Base-by-base conservation (phyloP, 2,113 vertebrate genomes). In the Burhinus bistriatus region DNA sequence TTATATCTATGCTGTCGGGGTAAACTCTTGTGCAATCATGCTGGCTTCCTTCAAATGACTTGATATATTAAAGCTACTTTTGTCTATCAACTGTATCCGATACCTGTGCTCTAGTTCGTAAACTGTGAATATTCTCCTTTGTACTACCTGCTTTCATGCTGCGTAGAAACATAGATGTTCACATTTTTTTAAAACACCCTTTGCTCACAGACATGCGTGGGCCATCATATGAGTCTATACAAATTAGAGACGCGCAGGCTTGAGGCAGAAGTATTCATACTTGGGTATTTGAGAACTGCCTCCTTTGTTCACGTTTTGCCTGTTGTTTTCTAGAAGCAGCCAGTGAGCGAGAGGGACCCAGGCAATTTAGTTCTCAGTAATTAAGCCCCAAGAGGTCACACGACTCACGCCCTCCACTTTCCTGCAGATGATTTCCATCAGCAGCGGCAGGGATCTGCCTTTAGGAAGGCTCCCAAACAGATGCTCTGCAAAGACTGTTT, bases 381-480 rank as follows among this genome's bases (percentile, higher is more conserved):
- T 66, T 71, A 86, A 92, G 64, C 45, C 88, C 51, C 55, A 11
- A 81, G 85, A 93, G 85, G 83, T 89, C 88, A 62, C 79, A 86
- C 1, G 51, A 45, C 62, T 96, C 90, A 88, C 12, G 4, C 52
- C 38, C 70, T 82, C 62, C 0, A 2, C 4, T 47, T 27, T 61
- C 54, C 87, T 1, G 15, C 93, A 95, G 96, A 92, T 96, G 93
- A 82, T 92, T 96, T 66, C 88, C 91, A 93, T 94, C 95, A 92
- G 92, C 3, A 1, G 78, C 54, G 6, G 81, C 87, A 80, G 90
- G 84, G 88, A 92, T 87, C 58, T 64, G 85, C 47, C 72, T 86
- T 78, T 40, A 65, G 85, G 76, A 97, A 81, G 55, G 83, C 80
- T 97, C 95, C 97, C 97, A 92, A 92, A 59, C 96, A 96, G 90